Evolutionary conservation across 2,797 vertebrate genomes (phyloP).

Genomic region (Chanos chanos): DNA sequence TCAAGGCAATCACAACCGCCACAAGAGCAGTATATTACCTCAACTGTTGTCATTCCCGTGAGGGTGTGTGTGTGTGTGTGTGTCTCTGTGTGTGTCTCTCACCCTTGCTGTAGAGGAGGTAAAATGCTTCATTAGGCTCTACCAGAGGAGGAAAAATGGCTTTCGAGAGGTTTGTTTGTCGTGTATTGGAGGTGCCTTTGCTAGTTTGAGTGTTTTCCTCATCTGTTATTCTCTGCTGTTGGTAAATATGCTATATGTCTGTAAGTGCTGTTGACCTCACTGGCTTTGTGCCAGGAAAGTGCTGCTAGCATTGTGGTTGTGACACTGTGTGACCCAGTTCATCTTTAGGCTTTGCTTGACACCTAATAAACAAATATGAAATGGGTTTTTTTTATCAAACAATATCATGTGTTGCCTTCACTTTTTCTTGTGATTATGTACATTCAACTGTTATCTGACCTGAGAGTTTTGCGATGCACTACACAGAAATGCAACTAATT

Average conservation of each 20-base stretch:
- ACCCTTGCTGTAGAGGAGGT: slow-evolving; percentile 38
- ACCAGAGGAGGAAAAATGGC: slow-evolving; percentile 43
- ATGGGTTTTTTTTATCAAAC: too few species aligned
- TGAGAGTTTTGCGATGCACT: too few species aligned
- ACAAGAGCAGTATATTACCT: slow-evolving; percentile 45
- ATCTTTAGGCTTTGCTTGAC: too few species aligned
- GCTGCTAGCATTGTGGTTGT: too few species aligned
- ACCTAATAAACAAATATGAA: too few species aligned
- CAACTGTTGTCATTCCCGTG: slow-evolving; percentile 36
- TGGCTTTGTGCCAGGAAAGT: too few species aligned
- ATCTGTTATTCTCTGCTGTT: slow-evolving; percentile 60
- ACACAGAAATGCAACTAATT: too few species aligned
- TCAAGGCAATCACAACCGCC: slow-evolving; percentile 46
- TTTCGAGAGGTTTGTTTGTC: slow-evolving; percentile 48
- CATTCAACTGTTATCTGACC: too few species aligned
- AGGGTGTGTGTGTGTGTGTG: slow-evolving; percentile 11
- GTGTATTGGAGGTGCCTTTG: slow-evolving; percentile 44
- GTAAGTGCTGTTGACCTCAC: too few species aligned
- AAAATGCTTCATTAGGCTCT: slow-evolving; percentile 55
- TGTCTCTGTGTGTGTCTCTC: slow-evolving; percentile 21
- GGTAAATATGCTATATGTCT: slow-evolving; percentile 43
- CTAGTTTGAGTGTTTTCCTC: slow-evolving; percentile 53
- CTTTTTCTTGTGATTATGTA: too few species aligned
- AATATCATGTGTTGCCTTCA: too few species aligned
- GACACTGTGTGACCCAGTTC: too few species aligned